Evolutionary conservation across 2,797 vertebrate genomes (phyloP).

Genomic region (Acropternis orthonyx): DNA sequence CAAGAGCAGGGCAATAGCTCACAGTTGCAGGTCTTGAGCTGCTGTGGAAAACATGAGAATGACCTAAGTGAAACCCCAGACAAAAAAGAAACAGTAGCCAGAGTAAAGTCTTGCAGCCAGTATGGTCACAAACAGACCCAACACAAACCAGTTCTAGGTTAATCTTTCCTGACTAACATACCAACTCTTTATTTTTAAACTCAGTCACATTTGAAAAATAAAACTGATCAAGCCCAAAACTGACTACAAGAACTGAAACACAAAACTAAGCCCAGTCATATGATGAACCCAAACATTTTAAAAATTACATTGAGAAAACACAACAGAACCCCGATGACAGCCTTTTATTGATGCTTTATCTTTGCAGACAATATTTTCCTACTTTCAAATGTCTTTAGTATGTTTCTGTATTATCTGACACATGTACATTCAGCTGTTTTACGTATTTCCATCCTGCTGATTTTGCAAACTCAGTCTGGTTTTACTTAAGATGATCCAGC

Average conservation of each 20-base stretch:
- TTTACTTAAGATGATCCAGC: neutral
- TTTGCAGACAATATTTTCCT: neutral
- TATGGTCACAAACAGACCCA: rapidly evolving
- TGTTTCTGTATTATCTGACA: neutral
- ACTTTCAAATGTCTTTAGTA: neutral
- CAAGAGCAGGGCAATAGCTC: neutral
- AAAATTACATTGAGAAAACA: neutral
- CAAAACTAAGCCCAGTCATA: neutral
- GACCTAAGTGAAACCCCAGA: neutral
- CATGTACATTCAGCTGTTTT: neutral
- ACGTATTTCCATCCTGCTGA: neutral
- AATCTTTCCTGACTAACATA: neutral
- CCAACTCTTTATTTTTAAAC: neutral
- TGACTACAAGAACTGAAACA: neutral
- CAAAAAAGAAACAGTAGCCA: neutral
- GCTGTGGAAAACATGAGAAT: neutral
- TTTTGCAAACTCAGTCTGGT: neutral
- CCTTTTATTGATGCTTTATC: neutral
- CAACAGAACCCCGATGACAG: neutral
- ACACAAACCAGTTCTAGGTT: neutral
- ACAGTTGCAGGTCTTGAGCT: neutral
- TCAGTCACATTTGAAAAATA: neutral
- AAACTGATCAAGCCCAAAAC: neutral
- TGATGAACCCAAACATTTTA: neutral
- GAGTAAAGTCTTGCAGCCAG: neutral